Evolutionary conservation across 2,888 invertebrate genomes (phyloP), one percentile per base, ranked within the genome.

Genomic region (Acleris sparsana): DNA sequence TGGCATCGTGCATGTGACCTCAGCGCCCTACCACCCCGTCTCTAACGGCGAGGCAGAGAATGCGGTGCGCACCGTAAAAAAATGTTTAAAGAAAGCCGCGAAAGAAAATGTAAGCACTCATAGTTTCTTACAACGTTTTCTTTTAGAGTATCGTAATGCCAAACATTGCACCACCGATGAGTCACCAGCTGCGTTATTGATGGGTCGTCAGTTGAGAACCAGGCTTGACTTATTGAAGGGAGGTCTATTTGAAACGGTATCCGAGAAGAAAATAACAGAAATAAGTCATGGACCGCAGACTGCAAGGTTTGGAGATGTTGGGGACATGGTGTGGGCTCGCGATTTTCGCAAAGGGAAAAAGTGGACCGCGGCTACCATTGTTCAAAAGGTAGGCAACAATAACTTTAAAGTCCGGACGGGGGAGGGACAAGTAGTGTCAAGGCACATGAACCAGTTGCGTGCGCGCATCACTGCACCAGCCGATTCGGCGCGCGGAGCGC

Each of bases 21-120:
- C 61, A 17, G 48, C 62, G 2, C 65, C 60, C 13, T 65, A 65
- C 44, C 61, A 65, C 25, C 65, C 65, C 13, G 25, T 55, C 1
- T 58, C 66, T 5, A 66, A 61, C 33, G 58, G 57, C 4, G 66
- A 56, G 33, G 62, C 66, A 5, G 62, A 67, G n/a, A 56, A n/a
- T 4, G 56, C 44, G 13, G 56, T 56, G 11, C 44, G 56, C 2
- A 44, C 56, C 22, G 43, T 44, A 56, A 56, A 56, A 56, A 44
- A 44, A 44, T 20, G 43, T 20, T 29, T 56, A 43, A 56, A 56
- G 20, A 56, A 56, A 18, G 43, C 43, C 16, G 18, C 16, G 0
- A 43, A 20, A 13, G 55, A 44, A 56, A 56, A 56, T 6, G 44
- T 44, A 13, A 16, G 18, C 6, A 33, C 44, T 2, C 17, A 11